Conservation (phyloP, 2,888 invertebrate genomes). For the Cheilosia grossa region DNA sequence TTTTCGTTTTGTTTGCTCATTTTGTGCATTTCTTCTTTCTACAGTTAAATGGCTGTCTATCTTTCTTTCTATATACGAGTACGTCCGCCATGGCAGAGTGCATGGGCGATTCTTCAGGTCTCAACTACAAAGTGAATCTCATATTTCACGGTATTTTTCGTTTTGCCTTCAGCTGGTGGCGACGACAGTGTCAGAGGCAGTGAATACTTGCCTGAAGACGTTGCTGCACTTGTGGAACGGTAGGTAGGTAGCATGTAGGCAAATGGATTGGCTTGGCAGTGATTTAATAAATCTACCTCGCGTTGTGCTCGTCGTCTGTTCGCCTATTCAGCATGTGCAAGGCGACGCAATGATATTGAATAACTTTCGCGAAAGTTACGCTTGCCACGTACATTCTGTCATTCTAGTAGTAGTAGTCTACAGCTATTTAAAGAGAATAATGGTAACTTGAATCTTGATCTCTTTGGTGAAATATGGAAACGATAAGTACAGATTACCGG, state of each 20-base stretch:
- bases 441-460: background rate
- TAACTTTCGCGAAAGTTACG: constrained; percentile 32
- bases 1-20: constrained; percentile 11
- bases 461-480: constrained; percentile 1
- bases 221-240: background rate
- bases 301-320: constrained; percentile 3
- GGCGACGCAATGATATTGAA: constrained; percentile 11
- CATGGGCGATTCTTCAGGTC: background rate
- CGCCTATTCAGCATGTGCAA: constrained; percentile 2
- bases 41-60: background rate
- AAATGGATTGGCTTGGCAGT: constrained; percentile 43
- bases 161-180: constrained; percentile 23
- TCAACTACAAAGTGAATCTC: constrained; percentile 19
- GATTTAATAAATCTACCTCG: constrained; percentile 35
- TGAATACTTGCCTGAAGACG: constrained; percentile 19
- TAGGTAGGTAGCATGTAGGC: background rate
- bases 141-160: constrained; percentile 41
- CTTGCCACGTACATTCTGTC: background rate
- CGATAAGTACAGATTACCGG: constrained; percentile 14
- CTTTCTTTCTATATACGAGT: background rate
- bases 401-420: background rate
- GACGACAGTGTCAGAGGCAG: constrained; percentile 15
- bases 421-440: background rate
- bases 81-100: background rate
- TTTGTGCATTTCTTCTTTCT: constrained; percentile 48